Percentiles rank a stretch among this genome's conserved stretches.
Conservation (phyloP, 2,797 vertebrate genomes). For the Naso thynnoides region DNA sequence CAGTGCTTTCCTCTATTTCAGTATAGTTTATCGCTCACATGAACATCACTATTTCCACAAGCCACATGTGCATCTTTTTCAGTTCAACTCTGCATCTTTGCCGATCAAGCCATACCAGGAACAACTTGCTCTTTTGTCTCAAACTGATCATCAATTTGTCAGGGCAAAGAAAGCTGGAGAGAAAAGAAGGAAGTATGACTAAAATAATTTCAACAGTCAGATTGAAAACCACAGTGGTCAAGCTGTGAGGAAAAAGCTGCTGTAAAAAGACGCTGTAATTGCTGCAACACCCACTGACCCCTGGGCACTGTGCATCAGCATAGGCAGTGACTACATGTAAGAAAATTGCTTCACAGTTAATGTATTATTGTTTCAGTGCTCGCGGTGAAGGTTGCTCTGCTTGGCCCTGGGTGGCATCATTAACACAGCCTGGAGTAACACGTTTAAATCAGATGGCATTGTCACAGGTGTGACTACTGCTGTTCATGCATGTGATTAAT, state of each 20-base stretch:
- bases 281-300: constrained; percentile 71
- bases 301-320: constrained; percentile 52
- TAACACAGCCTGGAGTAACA: constrained; percentile 78
- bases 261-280: constrained; percentile 58
- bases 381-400: constrained; percentile 65
- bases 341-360: constrained; percentile 76
- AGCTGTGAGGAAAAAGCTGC: constrained; percentile 71
- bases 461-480: constrained; percentile 76
- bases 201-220: constrained; percentile 58
- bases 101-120: constrained; percentile 22
- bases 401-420: constrained; percentile 80
- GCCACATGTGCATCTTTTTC: not conserved
- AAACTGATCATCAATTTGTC: constrained; percentile 36
- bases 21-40: constrained; percentile 2
- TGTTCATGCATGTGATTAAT: constrained; percentile 81
- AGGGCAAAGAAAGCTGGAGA: constrained; percentile 1
- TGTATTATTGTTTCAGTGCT: constrained; percentile 76
- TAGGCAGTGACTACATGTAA: constrained; percentile 55
- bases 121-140: constrained; percentile 11
- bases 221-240: constrained; percentile 66
- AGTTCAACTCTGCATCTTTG: constrained; percentile 19
- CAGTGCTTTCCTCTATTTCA: constrained; percentile 17
- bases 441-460: constrained; percentile 81
- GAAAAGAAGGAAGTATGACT: constrained; percentile 31
- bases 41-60: constrained; percentile 1